These are phyloP conservation scores for Trematomus bernacchii DNA, from an alignment of 2,797 vertebrate species.

Conservation along the genomic window DNA sequence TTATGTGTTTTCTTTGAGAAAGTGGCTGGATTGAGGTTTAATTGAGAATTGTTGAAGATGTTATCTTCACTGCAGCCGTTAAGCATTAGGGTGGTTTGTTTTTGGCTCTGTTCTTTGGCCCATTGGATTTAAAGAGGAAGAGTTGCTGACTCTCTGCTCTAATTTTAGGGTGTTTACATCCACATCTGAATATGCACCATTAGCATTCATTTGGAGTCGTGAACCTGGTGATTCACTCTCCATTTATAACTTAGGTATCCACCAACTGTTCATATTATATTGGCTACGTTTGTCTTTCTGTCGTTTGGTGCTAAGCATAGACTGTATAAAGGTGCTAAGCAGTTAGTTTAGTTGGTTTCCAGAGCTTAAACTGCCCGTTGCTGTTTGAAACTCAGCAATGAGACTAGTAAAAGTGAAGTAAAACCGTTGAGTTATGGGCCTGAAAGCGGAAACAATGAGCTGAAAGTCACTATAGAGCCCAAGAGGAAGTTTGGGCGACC, in stretches of 20 bases:
- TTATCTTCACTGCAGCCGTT: neutral
- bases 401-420: neutral
- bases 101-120: neutral
- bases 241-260: neutral
- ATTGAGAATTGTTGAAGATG: constrained; percentile 7
- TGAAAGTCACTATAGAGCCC: neutral
- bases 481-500: neutral
- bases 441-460: neutral
- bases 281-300: neutral
- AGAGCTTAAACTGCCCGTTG: neutral
- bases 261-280: neutral
- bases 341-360: neutral
- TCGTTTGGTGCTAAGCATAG: neutral
- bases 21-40: constrained; percentile 4
- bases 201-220: neutral
- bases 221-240: neutral
- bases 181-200: neutral
- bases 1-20: constrained; percentile 36
- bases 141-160: neutral
- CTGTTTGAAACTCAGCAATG: neutral
- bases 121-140: neutral
- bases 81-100: constrained; percentile 11
- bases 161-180: constrained; percentile 11
- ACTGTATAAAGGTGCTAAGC: neutral
- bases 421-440: neutral